These are phyloP conservation scores for Neostethus bicornis DNA, from an alignment of 2,797 vertebrate species.

Conservation along the genomic window DNA sequence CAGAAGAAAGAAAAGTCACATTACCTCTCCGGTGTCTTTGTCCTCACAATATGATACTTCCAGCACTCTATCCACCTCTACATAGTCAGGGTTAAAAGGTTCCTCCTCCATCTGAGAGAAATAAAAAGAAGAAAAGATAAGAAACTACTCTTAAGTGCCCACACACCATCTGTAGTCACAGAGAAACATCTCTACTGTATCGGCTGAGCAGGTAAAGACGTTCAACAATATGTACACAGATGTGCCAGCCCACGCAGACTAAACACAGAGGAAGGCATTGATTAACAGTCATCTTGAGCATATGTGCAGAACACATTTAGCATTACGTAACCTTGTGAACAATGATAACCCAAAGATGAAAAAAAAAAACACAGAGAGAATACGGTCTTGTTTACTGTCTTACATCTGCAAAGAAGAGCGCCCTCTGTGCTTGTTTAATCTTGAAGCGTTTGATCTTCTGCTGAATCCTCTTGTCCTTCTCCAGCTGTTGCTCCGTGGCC, in stretches of 20 bases:
- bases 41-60: constrained; percentile 99
- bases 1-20: constrained; percentile 39
- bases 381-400: constrained; percentile 49
- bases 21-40: constrained; percentile 97
- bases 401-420: constrained; percentile 98
- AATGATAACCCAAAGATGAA: neutral
- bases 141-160: constrained; percentile 49
- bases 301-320: constrained; percentile 6
- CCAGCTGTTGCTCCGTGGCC: constrained; percentile 96
- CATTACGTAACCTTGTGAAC: constrained; percentile 16
- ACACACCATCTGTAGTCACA: constrained; percentile 72
- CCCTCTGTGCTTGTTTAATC: constrained; percentile 97
- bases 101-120: constrained; percentile 94
- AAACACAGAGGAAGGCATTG: constrained; percentile 13
- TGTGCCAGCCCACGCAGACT: constrained; percentile 52
- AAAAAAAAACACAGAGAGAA: neutral
- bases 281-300: constrained; percentile 6
- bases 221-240: constrained; percentile 63
- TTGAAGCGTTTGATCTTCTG: constrained; percentile 99
- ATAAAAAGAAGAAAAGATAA: constrained; percentile 17
- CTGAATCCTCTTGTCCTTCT: constrained; percentile 99
- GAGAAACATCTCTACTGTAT: constrained; percentile 45
- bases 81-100: constrained; percentile 97
- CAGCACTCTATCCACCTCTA: constrained; percentile 97
- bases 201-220: constrained; percentile 37